Percentiles rank a stretch among this genome's conserved stretches.
Conservation (phyloP, 2,797 vertebrate species). For the Coreius guichenoti region DNA sequence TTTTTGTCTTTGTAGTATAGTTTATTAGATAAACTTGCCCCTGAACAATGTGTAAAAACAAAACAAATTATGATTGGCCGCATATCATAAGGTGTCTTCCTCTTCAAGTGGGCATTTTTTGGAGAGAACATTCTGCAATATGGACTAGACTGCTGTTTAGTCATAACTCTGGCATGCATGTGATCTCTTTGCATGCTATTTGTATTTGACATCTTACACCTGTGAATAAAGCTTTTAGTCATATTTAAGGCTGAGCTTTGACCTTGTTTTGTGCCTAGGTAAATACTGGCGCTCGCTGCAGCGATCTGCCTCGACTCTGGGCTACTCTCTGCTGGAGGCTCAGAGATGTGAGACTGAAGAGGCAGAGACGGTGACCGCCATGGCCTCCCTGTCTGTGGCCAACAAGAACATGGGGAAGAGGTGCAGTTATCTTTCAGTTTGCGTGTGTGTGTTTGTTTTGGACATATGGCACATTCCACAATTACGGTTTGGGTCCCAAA, state of each 20-base stretch:
- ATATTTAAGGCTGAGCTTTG: neutral
- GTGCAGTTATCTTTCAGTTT: conserved; percentile 68
- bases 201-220: neutral
- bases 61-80: neutral
- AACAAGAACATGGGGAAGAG: conserved; percentile 90
- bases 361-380: conserved; percentile 93
- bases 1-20: neutral
- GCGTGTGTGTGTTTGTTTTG: neutral
- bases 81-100: neutral
- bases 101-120: neutral
- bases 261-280: conserved; percentile 74
- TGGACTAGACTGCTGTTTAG: neutral
- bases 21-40: neutral
- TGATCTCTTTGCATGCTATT: neutral
- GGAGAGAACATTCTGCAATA: neutral
- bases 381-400: conserved; percentile 94
- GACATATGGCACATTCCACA: neutral
- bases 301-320: conserved; percentile 82
- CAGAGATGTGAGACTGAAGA: conserved; percentile 90
- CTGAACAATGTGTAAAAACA: neutral
- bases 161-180: neutral
- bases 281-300: conserved; percentile 94
- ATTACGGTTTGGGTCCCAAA: neutral
- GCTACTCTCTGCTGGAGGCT: conserved; percentile 89
- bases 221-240: neutral